Conservation (phyloP, 2,797 vertebrate genomes). For the Coccyzus lansbergi region DNA sequence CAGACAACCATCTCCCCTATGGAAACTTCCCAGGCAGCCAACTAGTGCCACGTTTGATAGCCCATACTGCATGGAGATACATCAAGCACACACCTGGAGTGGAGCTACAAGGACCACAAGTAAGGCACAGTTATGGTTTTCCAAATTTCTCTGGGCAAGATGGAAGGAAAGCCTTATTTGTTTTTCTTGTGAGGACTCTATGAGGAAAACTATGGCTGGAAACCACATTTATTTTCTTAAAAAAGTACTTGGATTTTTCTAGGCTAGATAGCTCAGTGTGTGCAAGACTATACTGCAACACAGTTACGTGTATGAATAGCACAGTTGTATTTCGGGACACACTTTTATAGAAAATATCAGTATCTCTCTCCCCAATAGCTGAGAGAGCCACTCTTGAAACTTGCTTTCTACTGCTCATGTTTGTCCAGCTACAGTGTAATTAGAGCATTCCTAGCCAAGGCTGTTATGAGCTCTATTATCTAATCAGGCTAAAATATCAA, state of each 20-base stretch:
- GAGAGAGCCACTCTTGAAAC: not conserved
- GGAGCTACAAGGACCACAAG: not conserved
- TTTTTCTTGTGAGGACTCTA: not conserved
- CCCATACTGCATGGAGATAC: rapidly evolving
- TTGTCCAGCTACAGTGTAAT: not conserved
- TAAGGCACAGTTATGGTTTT: not conserved
- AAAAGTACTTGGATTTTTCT: not conserved
- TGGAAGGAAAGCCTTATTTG: not conserved
- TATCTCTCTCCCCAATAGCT: not conserved
- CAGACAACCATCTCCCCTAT: not conserved
- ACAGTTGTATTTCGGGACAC: not conserved
- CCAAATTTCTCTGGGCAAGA: not conserved
- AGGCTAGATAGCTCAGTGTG: not conserved
- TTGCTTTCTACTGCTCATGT: not conserved
- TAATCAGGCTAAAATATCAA: not conserved
- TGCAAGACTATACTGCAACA: not conserved
- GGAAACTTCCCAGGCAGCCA: not conserved
- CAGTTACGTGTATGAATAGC: not conserved
- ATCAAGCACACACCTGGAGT: not conserved
- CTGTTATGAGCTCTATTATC: not conserved
- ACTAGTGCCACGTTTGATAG: not conserved
- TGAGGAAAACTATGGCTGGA: not conserved
- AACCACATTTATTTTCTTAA: not conserved
- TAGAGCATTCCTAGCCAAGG: not conserved
- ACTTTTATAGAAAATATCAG: not conserved